Evolutionary conservation across 2,113 vertebrate species (phyloP).

Genomic region (Donacobius atricapilla): DNA sequence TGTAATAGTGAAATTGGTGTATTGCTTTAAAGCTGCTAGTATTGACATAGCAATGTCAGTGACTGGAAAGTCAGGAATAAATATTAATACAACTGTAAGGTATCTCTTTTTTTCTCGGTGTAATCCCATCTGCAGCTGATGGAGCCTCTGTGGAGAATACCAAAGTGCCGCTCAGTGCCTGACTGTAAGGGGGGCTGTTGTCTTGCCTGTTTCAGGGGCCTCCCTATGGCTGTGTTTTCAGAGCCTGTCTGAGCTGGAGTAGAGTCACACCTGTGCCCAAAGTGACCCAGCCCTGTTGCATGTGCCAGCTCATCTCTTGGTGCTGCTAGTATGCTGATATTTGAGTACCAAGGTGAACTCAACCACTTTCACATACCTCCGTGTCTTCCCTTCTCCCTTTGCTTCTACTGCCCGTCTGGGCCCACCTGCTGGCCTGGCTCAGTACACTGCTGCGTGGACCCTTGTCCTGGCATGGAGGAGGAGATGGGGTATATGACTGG

Average conservation of each 20-base stretch:
- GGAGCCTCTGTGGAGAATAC: background rate
- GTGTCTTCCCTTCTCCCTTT: background rate
- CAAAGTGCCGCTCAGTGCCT: background rate
- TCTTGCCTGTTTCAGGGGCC: background rate
- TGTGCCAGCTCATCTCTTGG: fast-evolving
- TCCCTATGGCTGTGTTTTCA: background rate
- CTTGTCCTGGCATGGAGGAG: background rate
- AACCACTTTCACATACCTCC: background rate
- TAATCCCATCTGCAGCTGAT: background rate
- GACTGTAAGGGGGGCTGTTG: background rate
- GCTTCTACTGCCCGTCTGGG: background rate
- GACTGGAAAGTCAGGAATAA: background rate
- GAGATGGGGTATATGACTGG: background rate
- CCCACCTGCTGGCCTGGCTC: background rate
- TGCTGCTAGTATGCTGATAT: background rate
- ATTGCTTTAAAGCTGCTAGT: background rate
- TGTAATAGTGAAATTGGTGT: background rate
- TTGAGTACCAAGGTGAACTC: background rate
- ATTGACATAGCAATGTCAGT: background rate
- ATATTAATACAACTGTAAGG: background rate
- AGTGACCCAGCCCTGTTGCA: background rate
- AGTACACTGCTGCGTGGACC: fast-evolving
- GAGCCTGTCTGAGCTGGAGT: background rate
- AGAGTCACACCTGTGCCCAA: fast-evolving
- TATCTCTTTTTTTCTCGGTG: background rate